phyloP scores from a whole-genome alignment of 2,888 invertebrate genomes.

The Hirudinaria manillensis region DNA sequence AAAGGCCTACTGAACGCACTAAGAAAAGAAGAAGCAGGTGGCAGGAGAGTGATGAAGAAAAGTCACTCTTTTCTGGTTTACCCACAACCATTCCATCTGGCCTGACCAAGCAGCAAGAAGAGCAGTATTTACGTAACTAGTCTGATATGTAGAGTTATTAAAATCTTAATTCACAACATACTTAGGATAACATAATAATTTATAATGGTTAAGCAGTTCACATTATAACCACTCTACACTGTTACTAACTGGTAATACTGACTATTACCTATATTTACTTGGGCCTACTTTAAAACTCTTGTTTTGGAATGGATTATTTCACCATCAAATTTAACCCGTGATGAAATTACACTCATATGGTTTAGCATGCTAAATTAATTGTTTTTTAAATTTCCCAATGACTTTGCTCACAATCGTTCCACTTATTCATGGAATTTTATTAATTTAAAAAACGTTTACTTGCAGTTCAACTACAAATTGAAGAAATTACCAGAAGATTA shows the following conservation, averaged over 20 bases:
- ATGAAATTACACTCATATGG: no score
- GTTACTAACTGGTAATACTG: no score
- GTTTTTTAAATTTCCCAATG: neutral
- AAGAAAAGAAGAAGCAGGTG: conserved; percentile 68
- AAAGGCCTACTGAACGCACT: neutral
- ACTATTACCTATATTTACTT: no score
- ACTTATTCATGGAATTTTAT: neutral
- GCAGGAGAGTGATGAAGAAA: conserved; percentile 88
- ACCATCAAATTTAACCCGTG: no score
- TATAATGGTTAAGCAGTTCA: no score
- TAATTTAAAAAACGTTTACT: neutral
- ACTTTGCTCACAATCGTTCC: neutral
- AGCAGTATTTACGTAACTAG: conserved; percentile 83
- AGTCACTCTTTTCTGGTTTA: conserved; percentile 92
- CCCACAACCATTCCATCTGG: conserved; percentile 88
- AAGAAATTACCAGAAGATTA: conserved; percentile 97
- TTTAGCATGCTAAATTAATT: no score
- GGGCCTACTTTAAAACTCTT: no score
- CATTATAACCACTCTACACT: no score
- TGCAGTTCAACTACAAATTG: conserved; percentile 98
- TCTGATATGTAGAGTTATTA: neutral
- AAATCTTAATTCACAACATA: neutral
- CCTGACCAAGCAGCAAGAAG: conserved; percentile 87
- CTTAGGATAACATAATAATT: no score
- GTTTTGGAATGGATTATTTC: no score